Conservation (phyloP, 2,888 invertebrate genomes). For the Erannis defoliaria region DNA sequence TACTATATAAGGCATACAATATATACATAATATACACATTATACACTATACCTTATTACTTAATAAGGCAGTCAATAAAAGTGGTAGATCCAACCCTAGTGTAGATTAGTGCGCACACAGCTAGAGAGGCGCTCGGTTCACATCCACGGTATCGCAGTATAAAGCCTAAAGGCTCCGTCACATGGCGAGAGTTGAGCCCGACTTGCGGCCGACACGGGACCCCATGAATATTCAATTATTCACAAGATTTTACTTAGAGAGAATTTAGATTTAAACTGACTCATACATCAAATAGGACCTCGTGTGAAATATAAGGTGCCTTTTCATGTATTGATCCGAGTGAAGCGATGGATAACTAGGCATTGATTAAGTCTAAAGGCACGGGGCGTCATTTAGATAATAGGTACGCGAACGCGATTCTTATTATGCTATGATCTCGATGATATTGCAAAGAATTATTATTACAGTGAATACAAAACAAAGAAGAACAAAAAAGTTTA, state of each 20-base stretch:
- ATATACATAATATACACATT: too few relatives aligned
- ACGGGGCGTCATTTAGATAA: background rate
- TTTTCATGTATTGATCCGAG: slow-evolving; percentile 35
- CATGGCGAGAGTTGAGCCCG: slow-evolving; percentile 66
- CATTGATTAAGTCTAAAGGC: background rate
- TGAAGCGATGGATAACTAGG: background rate
- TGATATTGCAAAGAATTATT: too few relatives aligned
- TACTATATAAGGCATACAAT: too few relatives aligned
- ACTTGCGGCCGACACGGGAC: slow-evolving; percentile 77
- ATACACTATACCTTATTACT: too few relatives aligned
- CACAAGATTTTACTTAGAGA: slow-evolving; percentile 75
- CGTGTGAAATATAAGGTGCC: slow-evolving; percentile 36
- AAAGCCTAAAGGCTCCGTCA: slow-evolving; percentile 69
- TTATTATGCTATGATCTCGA: too few relatives aligned
- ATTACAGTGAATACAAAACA: too few relatives aligned
- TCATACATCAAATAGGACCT: slow-evolving; percentile 50
- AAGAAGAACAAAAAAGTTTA: too few relatives aligned
- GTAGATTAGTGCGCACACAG: slow-evolving; percentile 49
- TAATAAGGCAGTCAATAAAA: background rate
- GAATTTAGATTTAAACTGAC: slow-evolving; percentile 65
- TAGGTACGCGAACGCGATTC: too few relatives aligned
- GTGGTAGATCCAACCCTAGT: slow-evolving; percentile 58
- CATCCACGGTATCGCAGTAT: slow-evolving; percentile 42
- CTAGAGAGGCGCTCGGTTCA: slow-evolving; percentile 34
- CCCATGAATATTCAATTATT: slow-evolving; percentile 82